Evolutionary conservation across 2,113 vertebrate genomes (phyloP), one percentile per base, ranked within the genome.

Genomic region (Nematolebias whitei): DNA sequence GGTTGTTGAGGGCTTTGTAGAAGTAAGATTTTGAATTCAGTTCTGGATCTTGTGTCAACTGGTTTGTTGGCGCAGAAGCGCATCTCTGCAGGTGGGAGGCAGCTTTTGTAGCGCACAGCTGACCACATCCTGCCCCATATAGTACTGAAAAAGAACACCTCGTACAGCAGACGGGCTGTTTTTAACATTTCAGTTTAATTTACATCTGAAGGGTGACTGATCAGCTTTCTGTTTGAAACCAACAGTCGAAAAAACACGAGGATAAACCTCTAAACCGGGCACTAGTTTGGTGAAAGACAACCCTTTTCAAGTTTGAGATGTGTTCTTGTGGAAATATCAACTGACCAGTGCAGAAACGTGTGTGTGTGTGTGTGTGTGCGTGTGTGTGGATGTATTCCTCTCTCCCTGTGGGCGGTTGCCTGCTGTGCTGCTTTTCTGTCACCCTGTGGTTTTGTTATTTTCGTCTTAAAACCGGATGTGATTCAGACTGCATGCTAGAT

Each of bases 401-500:
- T 74, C 51, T 68, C 71, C 66, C 66, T 74, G 79, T 79, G 77
- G 83, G 85, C 65, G 74, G 58, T 67, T 82, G 84, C 85, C 77
- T 88, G 81, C 86, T 85, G 84, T 7, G 63, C 77, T 89, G 79
- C 80, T 87, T 90, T 87, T 90, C 82, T 89, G 85, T 90, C 85
- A 85, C 78, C 80, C 84, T 84, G 87, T 75, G 86, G 87, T 87
- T 89, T 84, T 79, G 82, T 86, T 90, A 90, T 90, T 90, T 90
- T 89, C 77, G 79, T 80, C 83, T 66, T 15, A 57, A 88, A 89
- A 88, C 80, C 89, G 89, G 89, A 90, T 88, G 80, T 89, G 89
- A 90, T 85, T 89, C 87, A 90, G 87, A 88, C 87, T 87, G 63
- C 80, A 78, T 68, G 72, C 47, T 78, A 72, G 87, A 85, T 88